phyloP scores from a whole-genome alignment of 92 coral and sea anemone species.

The Palythoa caribaeorum region DNA sequence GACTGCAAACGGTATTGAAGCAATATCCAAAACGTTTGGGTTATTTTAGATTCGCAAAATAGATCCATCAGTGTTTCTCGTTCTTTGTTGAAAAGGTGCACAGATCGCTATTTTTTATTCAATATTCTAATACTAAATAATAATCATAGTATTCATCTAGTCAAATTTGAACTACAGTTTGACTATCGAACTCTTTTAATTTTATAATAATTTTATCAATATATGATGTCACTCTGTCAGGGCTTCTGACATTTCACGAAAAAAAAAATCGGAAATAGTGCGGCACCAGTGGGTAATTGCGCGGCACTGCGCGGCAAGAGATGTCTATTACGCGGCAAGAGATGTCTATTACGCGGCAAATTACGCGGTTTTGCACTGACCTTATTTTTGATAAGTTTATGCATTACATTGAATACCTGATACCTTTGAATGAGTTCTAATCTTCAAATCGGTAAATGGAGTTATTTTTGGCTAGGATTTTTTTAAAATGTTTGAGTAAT shows the following conservation, averaged over 20 bases:
- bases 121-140: background rate
- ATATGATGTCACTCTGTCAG: too few species aligned
- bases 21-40: background rate
- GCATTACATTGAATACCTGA: constrained; percentile 5
- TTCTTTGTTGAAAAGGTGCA: background rate
- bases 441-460: background rate
- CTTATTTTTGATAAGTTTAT: background rate
- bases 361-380: background rate
- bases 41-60: background rate
- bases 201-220: too few species aligned
- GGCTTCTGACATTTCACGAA: too few species aligned
- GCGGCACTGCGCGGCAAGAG: too few species aligned
- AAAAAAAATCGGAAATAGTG: too few species aligned
- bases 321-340: background rate
- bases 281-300: too few species aligned
- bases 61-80: background rate
- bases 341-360: background rate
- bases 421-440: background rate
- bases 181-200: too few species aligned
- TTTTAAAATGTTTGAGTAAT: constrained; percentile 5
- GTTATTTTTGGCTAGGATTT: constrained; percentile 6
- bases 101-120: constrained; percentile 9
- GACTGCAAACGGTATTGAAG: background rate
- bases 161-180: too few species aligned
- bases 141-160: too few species aligned